These are phyloP conservation scores for Volucella inanis DNA, from an alignment of 2,888 invertebrate genomes.

Conservation along the genomic window DNA sequence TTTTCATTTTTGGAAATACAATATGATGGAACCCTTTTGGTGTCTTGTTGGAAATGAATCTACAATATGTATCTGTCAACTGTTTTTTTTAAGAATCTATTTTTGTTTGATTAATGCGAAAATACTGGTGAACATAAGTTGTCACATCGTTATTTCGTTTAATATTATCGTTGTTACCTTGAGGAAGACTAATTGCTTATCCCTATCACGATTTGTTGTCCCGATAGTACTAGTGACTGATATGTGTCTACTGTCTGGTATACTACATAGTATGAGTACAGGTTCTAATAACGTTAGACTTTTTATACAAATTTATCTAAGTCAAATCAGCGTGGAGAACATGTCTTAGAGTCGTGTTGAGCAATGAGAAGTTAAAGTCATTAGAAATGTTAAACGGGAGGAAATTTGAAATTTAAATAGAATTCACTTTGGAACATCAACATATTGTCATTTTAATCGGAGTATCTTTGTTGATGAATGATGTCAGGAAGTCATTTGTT, in stretches of 20 bases:
- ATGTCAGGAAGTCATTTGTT: slow-evolving; percentile 6
- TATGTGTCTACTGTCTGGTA: slow-evolving; percentile 19
- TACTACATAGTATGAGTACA: too few species aligned
- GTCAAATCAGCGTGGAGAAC: slow-evolving; percentile 6
- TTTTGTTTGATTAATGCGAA: background rate
- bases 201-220: slow-evolving; percentile 34
- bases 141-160: background rate
- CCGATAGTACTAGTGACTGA: slow-evolving; percentile 29
- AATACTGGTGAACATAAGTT: background rate
- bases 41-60: too few species aligned
- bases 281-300: slow-evolving; percentile 11
- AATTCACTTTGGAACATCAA: background rate
- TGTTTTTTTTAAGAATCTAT: too few species aligned
- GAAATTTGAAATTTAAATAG: slow-evolving; percentile 14
- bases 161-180: background rate
- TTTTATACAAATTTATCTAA: slow-evolving; percentile 19
- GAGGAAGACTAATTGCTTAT: slow-evolving; percentile 11
- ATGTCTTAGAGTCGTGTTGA: slow-evolving; percentile 4
- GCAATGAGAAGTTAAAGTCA: background rate
- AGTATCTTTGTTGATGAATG: background rate
- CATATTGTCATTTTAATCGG: slow-evolving; percentile 3
- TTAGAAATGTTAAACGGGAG: background rate
- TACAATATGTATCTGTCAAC: too few species aligned
- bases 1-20: too few species aligned
- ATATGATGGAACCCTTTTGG: too few species aligned